Evolutionary conservation across 2,113 vertebrate species (phyloP).

Genomic region (Passerina amoena): DNA sequence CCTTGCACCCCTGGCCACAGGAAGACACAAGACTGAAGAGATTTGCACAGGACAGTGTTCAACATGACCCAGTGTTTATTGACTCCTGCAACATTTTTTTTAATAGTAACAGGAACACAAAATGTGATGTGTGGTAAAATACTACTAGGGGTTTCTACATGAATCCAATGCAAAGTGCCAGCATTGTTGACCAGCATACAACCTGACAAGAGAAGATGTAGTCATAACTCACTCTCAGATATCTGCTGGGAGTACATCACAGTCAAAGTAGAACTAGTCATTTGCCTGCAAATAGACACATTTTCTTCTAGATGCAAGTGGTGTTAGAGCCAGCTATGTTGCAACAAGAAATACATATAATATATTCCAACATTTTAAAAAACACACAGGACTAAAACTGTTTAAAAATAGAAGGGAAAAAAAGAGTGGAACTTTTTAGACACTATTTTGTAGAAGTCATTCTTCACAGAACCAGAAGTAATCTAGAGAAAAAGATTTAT

Average conservation of each 20-base stretch:
- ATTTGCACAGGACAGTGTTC: conserved; percentile 19
- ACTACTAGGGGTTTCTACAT: not conserved
- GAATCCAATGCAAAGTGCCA: conserved; percentile 43
- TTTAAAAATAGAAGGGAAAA: not conserved
- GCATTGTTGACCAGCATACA: conserved; percentile 76
- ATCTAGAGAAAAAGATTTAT: not conserved
- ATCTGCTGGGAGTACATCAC: conserved; percentile 46
- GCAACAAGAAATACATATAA: conserved; percentile 32
- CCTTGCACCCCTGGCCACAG: not conserved
- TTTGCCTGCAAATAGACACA: conserved; percentile 60
- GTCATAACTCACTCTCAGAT: conserved; percentile 33
- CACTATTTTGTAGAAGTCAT: not conserved
- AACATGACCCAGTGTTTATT: conserved; percentile 63
- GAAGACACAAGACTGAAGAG: not conserved
- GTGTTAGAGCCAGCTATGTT: conserved; percentile 40
- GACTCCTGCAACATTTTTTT: not conserved
- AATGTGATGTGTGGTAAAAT: not conserved
- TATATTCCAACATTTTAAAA: conserved; percentile 6
- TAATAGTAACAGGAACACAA: conserved; percentile 44
- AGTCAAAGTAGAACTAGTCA: conserved; percentile 23
- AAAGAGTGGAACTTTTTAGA: not conserved
- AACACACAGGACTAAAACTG: not conserved
- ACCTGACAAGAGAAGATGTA: conserved; percentile 60
- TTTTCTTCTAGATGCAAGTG: conserved; percentile 53
- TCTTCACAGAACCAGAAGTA: not conserved